phyloP scores from a whole-genome alignment of 1,140 invertebrate species.

The Caenorhabditis remanei region DNA sequence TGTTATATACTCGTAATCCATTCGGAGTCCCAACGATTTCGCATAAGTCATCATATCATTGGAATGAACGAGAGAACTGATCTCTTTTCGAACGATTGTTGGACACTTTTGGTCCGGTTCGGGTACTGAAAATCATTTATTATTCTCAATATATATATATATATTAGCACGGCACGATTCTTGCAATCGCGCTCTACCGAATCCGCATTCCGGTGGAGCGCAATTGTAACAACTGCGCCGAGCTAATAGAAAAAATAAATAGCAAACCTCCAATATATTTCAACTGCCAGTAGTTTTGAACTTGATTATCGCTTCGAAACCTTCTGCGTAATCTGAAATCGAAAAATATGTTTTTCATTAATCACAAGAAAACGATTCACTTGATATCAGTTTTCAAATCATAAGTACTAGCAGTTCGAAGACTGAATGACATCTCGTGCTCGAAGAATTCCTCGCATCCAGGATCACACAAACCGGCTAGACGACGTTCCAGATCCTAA shows the following conservation, averaged over 20 bases:
- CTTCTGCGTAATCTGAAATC: conserved; percentile 60
- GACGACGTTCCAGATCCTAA: conserved; percentile 61
- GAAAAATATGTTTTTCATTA: neutral
- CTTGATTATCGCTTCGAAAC: conserved; percentile 36
- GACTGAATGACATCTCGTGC: conserved; percentile 66
- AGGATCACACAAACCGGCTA: conserved; percentile 64
- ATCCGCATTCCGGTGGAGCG: too few species aligned
- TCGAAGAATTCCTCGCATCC: conserved; percentile 61
- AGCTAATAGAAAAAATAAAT: too few species aligned
- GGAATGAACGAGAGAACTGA: conserved; percentile 57
- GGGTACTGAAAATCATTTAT: too few species aligned
- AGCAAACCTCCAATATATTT: conserved; percentile 58
- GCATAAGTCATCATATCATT: conserved; percentile 67
- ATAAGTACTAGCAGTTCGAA: conserved; percentile 25
- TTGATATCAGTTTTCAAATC: conserved; percentile 58
- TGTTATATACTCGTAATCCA: conserved; percentile 66
- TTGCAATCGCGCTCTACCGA: too few species aligned
- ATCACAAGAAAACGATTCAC: neutral
- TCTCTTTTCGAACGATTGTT: conserved; percentile 64
- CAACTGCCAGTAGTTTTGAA: conserved; percentile 60
- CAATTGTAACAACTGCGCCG: too few species aligned
- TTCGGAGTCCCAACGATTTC: conserved; percentile 64
- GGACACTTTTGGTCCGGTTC: conserved; percentile 66
- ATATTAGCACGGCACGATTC: too few species aligned
- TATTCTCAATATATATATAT: too few species aligned